phyloP scores from a whole-genome alignment of 2,797 vertebrate species.

The Enteromius anoplus region DNA sequence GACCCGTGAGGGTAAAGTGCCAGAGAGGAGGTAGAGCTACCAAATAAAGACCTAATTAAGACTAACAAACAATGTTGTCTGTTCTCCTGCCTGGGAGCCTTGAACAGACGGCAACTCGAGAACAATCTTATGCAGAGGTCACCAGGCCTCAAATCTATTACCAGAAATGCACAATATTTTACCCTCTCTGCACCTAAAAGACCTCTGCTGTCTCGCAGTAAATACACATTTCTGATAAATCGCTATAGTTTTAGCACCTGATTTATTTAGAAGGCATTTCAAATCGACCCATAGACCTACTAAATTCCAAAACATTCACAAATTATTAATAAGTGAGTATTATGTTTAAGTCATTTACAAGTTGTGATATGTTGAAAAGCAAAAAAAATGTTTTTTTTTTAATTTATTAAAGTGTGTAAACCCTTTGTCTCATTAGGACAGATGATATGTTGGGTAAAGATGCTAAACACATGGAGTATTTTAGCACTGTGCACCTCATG shows the following conservation, averaged over 20 bases:
- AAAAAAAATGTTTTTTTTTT: too few species aligned
- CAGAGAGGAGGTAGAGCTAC: slow-evolving; percentile 22
- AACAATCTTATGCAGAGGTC: not conserved
- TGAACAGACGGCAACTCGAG: not conserved
- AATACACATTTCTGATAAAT: not conserved
- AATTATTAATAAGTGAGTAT: too few species aligned
- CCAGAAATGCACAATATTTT: not conserved
- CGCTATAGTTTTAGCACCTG: not conserved
- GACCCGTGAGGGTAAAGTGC: slow-evolving; percentile 33
- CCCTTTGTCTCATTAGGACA: too few species aligned
- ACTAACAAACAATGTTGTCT: slow-evolving; percentile 53
- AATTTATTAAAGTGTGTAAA: too few species aligned
- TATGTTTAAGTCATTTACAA: too few species aligned
- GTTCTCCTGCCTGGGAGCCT: slow-evolving; percentile 17
- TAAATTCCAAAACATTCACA: not conserved
- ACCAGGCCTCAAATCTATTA: not conserved
- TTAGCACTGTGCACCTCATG: too few species aligned
- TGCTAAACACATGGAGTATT: too few species aligned
- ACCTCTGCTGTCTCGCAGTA: too few species aligned
- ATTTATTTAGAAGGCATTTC: not conserved
- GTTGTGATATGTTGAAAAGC: too few species aligned
- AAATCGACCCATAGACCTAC: not conserved
- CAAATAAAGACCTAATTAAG: slow-evolving; percentile 51
- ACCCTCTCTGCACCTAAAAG: not conserved
- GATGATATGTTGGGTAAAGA: too few species aligned